Base-by-base conservation (phyloP, 2,797 vertebrate genomes). In the Epinephelus malabaricus region DNA sequence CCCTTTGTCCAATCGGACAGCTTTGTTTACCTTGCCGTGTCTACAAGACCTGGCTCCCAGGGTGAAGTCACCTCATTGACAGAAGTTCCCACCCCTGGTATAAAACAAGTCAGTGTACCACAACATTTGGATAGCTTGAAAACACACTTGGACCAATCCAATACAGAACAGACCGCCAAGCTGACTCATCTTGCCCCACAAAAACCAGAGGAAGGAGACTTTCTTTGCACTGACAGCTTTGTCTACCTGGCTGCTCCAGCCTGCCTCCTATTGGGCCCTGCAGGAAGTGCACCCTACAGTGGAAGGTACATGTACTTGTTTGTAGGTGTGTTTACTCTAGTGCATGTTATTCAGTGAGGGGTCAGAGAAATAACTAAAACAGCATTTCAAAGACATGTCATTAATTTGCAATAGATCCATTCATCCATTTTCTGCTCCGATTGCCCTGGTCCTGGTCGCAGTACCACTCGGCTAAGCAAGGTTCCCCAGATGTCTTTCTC, bases 21-120 rank as follows among this genome's bases (percentile, higher is more conserved):
- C 86, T 96, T 96, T 75, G 95, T 96, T 76, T 96, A 96, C 88
- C 93, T 96, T 9, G 96, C 96, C 0, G 96, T 96, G 23, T 95
- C 96, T 2, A 91, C 93, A n/a, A 80, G 90, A 56, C 89, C 94
- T 2, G 73, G 43, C 14, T 87, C 84, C 46, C 82, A 58, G 55
- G 76, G 88, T 1, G 94, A 95, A 40, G 56, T 76, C 14, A 50
- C 82, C 18, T 30, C 63, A 4, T 10, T 79, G 27, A 70, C 77
- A 45, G 87, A 87, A 21, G 54, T 73, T n/a, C 56, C 74, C 19
- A 27, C 30, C 23, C 77, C 71, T 1, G 59, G 84, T 1, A 4
- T 38, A 8, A 86, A 85, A 65, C 80, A 72, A 14, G 85, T 77
- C 19, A 34, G 17, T 6, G n/a, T 72, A 30, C 55, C 27, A 13